Conservation (phyloP, 2,888 invertebrate species). For the Euplagia quadripunctaria region DNA sequence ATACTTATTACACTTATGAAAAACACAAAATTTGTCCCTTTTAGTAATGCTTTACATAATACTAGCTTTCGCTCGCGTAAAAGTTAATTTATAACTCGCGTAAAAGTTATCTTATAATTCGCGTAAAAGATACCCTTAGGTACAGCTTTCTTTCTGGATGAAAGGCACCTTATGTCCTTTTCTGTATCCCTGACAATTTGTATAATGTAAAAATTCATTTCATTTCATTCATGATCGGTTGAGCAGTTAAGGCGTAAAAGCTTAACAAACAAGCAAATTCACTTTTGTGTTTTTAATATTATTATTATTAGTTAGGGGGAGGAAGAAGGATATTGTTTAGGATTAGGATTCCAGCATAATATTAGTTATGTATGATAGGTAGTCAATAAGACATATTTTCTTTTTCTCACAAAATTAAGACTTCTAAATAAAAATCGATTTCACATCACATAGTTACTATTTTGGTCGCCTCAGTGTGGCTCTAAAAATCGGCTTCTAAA, state of each 20-base stretch:
- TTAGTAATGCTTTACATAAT: not conserved
- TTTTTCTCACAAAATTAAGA: not conserved
- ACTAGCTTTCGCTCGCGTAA: not conserved
- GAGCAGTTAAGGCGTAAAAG: no score
- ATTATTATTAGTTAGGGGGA: no score
- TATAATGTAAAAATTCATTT: no score
- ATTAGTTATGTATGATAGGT: not conserved
- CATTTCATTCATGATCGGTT: no score
- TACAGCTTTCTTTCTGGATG: not conserved
- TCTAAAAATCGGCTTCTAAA: not conserved
- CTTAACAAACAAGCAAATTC: no score
- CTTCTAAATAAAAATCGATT: not conserved
- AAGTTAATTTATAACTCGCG: no score
- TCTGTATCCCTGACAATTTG: no score
- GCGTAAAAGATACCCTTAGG: no score
- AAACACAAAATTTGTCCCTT: not conserved
- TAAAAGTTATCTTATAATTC: no score
- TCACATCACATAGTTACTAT: not conserved
- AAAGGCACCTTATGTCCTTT: not conserved
- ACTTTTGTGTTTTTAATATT: no score
- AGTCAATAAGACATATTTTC: not conserved
- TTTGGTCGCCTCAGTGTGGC: not conserved
- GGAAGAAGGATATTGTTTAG: not conserved
- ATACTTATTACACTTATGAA: not conserved
- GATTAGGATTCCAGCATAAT: not conserved